phyloP scores from a whole-genome alignment of 2,888 invertebrate genomes.

The Meta bourneti region DNA sequence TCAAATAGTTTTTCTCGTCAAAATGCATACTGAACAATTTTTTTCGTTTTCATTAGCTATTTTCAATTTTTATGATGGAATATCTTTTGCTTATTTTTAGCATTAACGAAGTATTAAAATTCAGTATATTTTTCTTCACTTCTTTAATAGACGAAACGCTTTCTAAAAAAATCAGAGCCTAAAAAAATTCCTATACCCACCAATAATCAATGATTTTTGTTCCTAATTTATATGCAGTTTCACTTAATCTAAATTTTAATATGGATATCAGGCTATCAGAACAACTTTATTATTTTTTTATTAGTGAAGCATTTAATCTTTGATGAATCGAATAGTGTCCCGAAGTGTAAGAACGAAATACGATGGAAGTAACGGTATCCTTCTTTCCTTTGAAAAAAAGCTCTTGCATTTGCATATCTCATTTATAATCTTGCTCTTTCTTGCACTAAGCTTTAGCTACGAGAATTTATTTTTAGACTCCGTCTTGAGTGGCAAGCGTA shows the following conservation, averaged over 20 bases:
- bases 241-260: constrained; percentile 25
- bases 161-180: too few relatives aligned
- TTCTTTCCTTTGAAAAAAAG: background rate
- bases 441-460: background rate
- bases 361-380: background rate
- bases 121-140: too few relatives aligned
- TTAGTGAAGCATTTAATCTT: background rate
- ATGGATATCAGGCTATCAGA: background rate
- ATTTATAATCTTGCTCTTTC: constrained; percentile 27
- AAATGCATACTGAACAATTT: too few relatives aligned
- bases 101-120: too few relatives aligned
- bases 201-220: background rate
- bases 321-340: background rate
- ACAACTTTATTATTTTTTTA: constrained; percentile 3
- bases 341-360: constrained; percentile 6
- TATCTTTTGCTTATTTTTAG: too few relatives aligned
- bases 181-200: too few relatives aligned
- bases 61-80: too few relatives aligned
- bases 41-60: too few relatives aligned
- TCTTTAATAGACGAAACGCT: too few relatives aligned
- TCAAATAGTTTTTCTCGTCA: too few relatives aligned
- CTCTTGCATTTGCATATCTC: constrained; percentile 41
- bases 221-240: constrained; percentile 26
- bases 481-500: background rate
- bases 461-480: constrained; percentile 29